Evolutionary conservation across 2,113 vertebrate genomes (phyloP).

Genomic region (Epinephelus lanceolatus): DNA sequence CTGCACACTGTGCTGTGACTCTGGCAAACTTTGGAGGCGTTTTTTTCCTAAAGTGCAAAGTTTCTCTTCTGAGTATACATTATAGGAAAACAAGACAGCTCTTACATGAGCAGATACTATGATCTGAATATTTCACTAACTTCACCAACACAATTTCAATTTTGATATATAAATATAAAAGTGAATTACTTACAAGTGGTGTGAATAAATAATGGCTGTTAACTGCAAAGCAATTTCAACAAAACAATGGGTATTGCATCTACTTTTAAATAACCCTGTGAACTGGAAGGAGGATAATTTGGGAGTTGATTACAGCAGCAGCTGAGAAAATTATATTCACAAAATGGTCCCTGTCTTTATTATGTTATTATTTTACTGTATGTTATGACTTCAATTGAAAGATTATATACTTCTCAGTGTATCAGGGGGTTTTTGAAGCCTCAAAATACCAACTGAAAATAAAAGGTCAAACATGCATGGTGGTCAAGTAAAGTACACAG

Average conservation of each 20-base stretch:
- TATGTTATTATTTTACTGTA: not conserved
- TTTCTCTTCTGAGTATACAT: not conserved
- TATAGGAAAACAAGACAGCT: not conserved
- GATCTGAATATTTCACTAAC: not conserved
- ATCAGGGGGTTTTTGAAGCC: not conserved
- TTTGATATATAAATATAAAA: conserved; percentile 14
- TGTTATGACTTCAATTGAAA: not conserved
- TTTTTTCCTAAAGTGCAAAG: conserved; percentile 3
- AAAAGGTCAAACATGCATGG: not conserved
- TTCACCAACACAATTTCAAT: not conserved
- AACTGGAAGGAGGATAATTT: not conserved
- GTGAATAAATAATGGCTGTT: conserved; percentile 33
- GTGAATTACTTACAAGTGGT: not conserved
- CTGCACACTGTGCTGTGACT: not conserved
- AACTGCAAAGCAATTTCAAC: conserved; percentile 3
- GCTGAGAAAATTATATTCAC: conserved; percentile 1
- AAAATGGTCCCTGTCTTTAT: not conserved
- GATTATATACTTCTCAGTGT: not conserved
- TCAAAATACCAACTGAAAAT: not conserved
- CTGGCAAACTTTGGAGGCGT: conserved; percentile 10
- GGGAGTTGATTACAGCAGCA: conserved; percentile 3
- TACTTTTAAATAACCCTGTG: conserved; percentile 24
- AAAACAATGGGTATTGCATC: conserved; percentile 22
- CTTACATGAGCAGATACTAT: not conserved
- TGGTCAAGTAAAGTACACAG: no score